Evolutionary conservation across 2,113 vertebrate species (phyloP).

Genomic region (Donacobius atricapilla): DNA sequence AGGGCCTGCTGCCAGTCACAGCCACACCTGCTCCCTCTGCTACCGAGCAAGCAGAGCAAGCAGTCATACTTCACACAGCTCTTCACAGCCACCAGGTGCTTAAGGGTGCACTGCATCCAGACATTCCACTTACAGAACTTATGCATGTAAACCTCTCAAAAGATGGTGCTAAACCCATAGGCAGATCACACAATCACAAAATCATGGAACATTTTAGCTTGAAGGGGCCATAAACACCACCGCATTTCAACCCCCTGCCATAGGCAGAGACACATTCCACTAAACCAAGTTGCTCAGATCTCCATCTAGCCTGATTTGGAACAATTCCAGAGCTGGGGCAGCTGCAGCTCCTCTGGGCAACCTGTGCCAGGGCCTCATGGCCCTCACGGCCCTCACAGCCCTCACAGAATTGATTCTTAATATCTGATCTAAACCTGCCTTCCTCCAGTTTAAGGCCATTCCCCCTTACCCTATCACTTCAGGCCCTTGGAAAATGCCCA

Average conservation of each 20-base stretch:
- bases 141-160: background rate
- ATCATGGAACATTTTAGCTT: background rate
- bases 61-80: background rate
- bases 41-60: background rate
- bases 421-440: background rate
- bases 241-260: accelerated
- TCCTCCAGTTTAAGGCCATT: background rate
- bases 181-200: background rate
- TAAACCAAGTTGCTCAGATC: background rate
- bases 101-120: background rate
- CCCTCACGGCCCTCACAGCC: no score
- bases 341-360: background rate
- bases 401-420: background rate
- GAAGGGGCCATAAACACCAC: background rate
- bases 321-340: background rate
- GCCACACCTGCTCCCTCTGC: background rate
- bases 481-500: background rate
- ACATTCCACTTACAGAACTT: background rate
- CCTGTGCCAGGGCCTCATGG: background rate
- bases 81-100: background rate
- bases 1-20: background rate
- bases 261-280: background rate
- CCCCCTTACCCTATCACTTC: background rate
- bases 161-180: background rate
- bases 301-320: background rate